These are phyloP conservation scores for Drosophila pectinifera DNA, from an alignment of 1,140 invertebrate genomes.

Conservation along the genomic window DNA sequence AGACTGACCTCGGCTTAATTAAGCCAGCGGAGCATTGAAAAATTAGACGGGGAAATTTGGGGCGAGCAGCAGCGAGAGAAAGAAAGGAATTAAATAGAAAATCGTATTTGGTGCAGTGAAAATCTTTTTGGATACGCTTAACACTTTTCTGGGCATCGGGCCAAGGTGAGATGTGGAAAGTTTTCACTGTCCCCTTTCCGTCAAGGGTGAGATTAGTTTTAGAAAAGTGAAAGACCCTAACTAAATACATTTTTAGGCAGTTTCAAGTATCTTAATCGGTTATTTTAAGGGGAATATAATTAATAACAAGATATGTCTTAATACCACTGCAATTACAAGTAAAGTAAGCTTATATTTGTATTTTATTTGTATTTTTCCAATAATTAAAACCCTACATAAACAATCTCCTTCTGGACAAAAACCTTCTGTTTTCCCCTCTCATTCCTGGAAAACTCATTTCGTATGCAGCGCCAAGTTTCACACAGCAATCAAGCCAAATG, in stretches of 20 bases:
- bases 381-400: background rate
- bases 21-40: conserved; percentile 40
- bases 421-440: background rate
- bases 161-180: conserved; percentile 50
- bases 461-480: conserved; percentile 64
- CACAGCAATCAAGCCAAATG: conserved; percentile 70
- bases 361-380: background rate
- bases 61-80: conserved; percentile 38
- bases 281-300: background rate
- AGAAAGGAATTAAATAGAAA: conserved; percentile 42
- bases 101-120: conserved; percentile 53
- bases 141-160: conserved; percentile 45
- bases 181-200: conserved; percentile 16
- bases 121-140: conserved; percentile 51
- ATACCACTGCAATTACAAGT: too few species aligned
- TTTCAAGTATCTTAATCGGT: background rate
- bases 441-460: conserved; percentile 50
- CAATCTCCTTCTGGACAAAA: background rate
- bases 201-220: background rate
- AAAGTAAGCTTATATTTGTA: too few species aligned
- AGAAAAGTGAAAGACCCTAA: background rate
- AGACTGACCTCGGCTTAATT: conserved; percentile 46
- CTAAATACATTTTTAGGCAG: background rate
- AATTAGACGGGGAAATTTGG: conserved; percentile 13
- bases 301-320: background rate